Percentiles rank a stretch among this genome's conserved stretches.
phyloP scores from a whole-genome alignment of 2,113 vertebrate genomes.

The Varanus salvator region DNA sequence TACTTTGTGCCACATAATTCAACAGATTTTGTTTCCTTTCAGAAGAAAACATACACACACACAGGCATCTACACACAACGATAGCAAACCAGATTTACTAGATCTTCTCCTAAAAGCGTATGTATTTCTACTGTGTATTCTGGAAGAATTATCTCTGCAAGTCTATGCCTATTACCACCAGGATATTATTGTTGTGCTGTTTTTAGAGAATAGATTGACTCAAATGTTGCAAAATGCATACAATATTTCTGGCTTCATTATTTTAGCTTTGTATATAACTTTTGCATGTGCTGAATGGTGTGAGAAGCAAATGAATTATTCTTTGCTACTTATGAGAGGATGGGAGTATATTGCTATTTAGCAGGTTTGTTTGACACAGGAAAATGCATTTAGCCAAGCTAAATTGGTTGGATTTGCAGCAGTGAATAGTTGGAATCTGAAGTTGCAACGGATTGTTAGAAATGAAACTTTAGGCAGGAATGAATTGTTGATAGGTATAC shows the following conservation, averaged over 20 bases:
- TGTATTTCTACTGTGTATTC: slow-evolving; percentile 5
- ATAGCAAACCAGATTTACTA: neutral
- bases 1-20: slow-evolving; percentile 42
- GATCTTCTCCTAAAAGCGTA: slow-evolving; percentile 19
- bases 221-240: slow-evolving; percentile 52
- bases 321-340: slow-evolving; percentile 23
- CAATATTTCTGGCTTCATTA: slow-evolving; percentile 24
- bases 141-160: slow-evolving; percentile 28
- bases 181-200: slow-evolving; percentile 41
- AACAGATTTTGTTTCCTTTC: slow-evolving; percentile 35
- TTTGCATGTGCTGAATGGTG: slow-evolving; percentile 15
- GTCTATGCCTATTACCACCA: slow-evolving; percentile 40
- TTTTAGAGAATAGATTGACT: slow-evolving; percentile 26
- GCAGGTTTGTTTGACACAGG: slow-evolving; percentile 27
- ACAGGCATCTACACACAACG: too few species aligned
- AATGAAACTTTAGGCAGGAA: neutral
- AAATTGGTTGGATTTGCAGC: neutral
- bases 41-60: neutral
- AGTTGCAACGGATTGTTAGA: neutral
- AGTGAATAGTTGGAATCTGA: neutral
- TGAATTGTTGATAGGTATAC: neutral
- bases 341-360: neutral
- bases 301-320: neutral
- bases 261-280: neutral
- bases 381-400: neutral